These are phyloP conservation scores for Thaleichthys pacificus DNA, from an alignment of 2,797 vertebrate species.

Conservation along the genomic window DNA sequence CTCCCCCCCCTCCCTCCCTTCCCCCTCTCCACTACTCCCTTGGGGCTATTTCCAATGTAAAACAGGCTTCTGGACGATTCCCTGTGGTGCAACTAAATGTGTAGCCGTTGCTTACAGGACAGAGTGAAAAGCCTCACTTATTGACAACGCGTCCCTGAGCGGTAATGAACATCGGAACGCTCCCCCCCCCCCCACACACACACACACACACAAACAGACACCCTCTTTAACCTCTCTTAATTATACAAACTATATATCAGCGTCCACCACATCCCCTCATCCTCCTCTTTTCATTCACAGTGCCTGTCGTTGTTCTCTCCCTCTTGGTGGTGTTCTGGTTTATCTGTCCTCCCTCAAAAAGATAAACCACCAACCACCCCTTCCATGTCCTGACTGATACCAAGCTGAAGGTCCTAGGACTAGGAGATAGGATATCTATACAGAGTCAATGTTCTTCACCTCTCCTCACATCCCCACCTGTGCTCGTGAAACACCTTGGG, in stretches of 20 bases:
- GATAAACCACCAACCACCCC: no score
- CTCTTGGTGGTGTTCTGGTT: constrained; percentile 29
- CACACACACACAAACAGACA: constrained; percentile 29
- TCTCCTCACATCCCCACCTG: constrained; percentile 61
- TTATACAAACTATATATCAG: constrained; percentile 10
- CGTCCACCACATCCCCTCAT: constrained; percentile 11
- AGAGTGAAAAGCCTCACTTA: constrained; percentile 83
- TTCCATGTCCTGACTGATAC: not conserved
- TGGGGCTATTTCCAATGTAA: constrained; percentile 89
- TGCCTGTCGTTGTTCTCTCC: constrained; percentile 39
- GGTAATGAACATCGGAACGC: constrained; percentile 80
- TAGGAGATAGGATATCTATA: not conserved
- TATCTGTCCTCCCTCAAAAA: no score
- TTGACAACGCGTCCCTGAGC: constrained; percentile 89
- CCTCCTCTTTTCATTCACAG: constrained; percentile 15
- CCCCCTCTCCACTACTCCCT: constrained; percentile 75
- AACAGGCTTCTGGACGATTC: constrained; percentile 94
- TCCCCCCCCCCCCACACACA: constrained; percentile 4
- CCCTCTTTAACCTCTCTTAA: constrained; percentile 19
- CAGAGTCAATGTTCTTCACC: constrained; percentile 27
- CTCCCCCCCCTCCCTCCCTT: constrained; percentile 52
- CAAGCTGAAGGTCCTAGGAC: not conserved
- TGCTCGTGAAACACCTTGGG: constrained; percentile 63
- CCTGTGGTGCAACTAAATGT: constrained; percentile 89
- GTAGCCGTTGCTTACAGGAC: constrained; percentile 91